A percentile compares a stretch with the other conserved stretches of the same genome.
Conservation (phyloP, 2,888 invertebrate genomes). For the Tiliacea citrago region DNA sequence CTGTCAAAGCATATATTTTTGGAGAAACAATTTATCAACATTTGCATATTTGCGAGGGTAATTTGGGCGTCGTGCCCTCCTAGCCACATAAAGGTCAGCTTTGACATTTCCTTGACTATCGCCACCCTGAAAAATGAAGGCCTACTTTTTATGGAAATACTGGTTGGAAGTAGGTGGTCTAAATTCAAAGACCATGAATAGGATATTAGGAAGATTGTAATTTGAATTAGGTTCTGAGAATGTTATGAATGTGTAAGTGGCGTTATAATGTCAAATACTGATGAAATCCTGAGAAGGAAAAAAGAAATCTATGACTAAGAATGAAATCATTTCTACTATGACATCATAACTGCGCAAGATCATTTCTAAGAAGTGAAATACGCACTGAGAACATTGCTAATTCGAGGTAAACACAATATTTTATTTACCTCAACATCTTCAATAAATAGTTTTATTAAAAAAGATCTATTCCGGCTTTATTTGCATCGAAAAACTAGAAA, state of each 20-base stretch:
- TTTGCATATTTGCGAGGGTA: conserved; percentile 76
- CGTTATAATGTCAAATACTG: conserved; percentile 6
- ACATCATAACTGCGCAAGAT: conserved; percentile 1
- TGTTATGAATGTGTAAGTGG: conserved; percentile 24
- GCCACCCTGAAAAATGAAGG: conserved; percentile 71
- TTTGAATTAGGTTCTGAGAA: conserved; percentile 36
- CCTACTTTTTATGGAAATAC: conserved; percentile 55
- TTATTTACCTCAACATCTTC: not conserved
- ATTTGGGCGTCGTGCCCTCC: conserved; percentile 62
- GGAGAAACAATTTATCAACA: conserved; percentile 77
- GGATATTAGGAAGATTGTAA: conserved; percentile 22
- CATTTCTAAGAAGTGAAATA: conserved; percentile 23
- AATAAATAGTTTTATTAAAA: not conserved
- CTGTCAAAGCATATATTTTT: conserved; percentile 63
- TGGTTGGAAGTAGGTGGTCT: conserved; percentile 44
- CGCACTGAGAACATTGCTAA: not conserved
- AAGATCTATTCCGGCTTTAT: not conserved
- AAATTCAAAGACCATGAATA: conserved; percentile 65
- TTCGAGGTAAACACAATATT: not conserved
- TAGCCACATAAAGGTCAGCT: conserved; percentile 75
- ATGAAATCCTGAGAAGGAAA: not conserved
- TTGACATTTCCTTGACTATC: conserved; percentile 81
- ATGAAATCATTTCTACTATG: not conserved
- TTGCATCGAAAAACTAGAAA: not conserved
- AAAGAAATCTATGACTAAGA: not conserved